phyloP scores from a whole-genome alignment of 2,797 vertebrate species.

The Helostoma temminkii region DNA sequence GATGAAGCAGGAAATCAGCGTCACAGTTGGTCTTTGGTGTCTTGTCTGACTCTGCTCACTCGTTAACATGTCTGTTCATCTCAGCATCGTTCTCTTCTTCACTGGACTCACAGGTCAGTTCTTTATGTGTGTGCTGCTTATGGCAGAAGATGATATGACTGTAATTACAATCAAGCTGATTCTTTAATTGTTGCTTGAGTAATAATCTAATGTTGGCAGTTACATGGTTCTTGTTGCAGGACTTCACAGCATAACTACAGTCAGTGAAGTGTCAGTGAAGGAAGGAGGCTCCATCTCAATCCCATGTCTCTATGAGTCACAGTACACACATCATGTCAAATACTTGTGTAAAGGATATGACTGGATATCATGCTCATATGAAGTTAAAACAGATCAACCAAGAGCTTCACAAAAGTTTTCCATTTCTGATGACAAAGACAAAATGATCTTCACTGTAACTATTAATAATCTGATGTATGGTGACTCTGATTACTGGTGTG shows the following conservation, averaged over 20 bases:
- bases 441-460: constrained; percentile 43
- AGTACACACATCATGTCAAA: constrained; percentile 23
- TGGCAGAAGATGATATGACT: background rate
- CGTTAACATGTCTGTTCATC: too few relatives aligned
- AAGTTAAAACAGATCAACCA: background rate
- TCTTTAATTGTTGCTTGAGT: background rate
- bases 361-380: accelerated
- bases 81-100: background rate
- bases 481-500: constrained; percentile 48
- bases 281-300: background rate
- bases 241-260: background rate
- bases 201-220: background rate
- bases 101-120: background rate
- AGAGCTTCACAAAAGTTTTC: constrained; percentile 8
- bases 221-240: background rate
- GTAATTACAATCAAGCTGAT: background rate
- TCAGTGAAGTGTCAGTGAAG: background rate
- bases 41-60: too few relatives aligned
- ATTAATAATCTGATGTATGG: background rate
- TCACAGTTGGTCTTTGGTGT: too few relatives aligned
- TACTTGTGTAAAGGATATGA: constrained; percentile 30
- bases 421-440: constrained; percentile 29
- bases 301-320: constrained; percentile 24
- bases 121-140: background rate
- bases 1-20: too few relatives aligned